Percentiles rank a stretch among this genome's conserved stretches.
phyloP scores from a whole-genome alignment of 1,140 invertebrate species.

The Cydia fagiglandana region DNA sequence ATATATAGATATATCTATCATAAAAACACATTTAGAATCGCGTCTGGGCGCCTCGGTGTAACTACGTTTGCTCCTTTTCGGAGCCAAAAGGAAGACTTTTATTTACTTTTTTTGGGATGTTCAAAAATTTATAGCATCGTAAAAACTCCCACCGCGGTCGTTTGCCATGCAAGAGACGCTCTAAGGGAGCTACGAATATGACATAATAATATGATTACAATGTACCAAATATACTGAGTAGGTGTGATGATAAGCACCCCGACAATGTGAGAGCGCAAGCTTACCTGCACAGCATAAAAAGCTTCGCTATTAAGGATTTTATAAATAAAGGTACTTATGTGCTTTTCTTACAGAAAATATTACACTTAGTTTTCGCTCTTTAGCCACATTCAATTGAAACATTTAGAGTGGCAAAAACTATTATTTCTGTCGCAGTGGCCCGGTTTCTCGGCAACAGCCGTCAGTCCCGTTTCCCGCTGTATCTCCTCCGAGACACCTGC shows the following conservation, averaged over 20 bases:
- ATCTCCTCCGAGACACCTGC: slow-evolving; percentile 67
- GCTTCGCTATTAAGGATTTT: neutral
- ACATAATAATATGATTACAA: slow-evolving; percentile 60
- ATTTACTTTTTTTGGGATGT: slow-evolving; percentile 62
- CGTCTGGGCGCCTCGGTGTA: slow-evolving; percentile 32
- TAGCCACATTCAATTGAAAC: slow-evolving; percentile 6
- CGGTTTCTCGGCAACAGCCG: slow-evolving; percentile 44
- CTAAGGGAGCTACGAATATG: slow-evolving; percentile 56
- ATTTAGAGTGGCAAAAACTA: slow-evolving; percentile 39
- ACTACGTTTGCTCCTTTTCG: slow-evolving; percentile 48
- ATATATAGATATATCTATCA: slow-evolving; percentile 1
- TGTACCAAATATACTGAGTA: slow-evolving; percentile 27
- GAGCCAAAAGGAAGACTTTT: slow-evolving; percentile 47
- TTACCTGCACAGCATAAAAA: neutral
- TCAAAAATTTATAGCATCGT: slow-evolving; percentile 73
- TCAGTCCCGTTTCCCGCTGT: slow-evolving; percentile 55
- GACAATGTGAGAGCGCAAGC: neutral
- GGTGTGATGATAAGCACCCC: slow-evolving; percentile 33
- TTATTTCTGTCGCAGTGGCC: slow-evolving; percentile 41
- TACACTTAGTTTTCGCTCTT: neutral
- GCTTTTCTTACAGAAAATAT: neutral
- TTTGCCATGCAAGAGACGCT: slow-evolving; percentile 50
- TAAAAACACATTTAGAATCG: slow-evolving; percentile 29
- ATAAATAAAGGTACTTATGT: neutral
- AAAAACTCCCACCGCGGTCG: slow-evolving; percentile 61